Conservation (phyloP, 2,888 invertebrate species). For the Zele albiditarsus region DNA sequence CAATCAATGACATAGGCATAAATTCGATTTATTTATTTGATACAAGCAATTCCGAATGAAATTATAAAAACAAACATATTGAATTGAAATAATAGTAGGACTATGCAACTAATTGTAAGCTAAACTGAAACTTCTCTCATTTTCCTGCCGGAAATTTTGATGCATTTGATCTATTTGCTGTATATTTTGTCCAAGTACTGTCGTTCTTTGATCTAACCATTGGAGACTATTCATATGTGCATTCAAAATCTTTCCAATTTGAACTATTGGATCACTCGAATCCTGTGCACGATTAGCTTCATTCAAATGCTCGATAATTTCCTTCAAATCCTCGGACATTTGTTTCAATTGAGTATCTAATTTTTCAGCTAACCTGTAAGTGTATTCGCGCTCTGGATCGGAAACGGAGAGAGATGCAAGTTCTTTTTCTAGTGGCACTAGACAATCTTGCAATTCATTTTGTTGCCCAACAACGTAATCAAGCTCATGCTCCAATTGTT, state of each 20-base stretch:
- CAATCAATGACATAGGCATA: not conserved
- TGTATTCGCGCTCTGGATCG: constrained; percentile 92
- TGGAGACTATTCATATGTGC: constrained; percentile 97
- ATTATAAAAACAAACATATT: constrained; percentile 45
- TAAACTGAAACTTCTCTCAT: constrained; percentile 80
- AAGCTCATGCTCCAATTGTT: constrained; percentile 91
- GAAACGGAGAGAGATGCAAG: constrained; percentile 80
- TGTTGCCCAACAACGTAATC: constrained; percentile 96
- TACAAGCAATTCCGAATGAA: not conserved
- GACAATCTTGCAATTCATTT: constrained; percentile 90
- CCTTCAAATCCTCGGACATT: constrained; percentile 96
- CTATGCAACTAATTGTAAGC: constrained; percentile 72
- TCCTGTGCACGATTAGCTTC: constrained; percentile 89
- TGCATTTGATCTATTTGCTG: constrained; percentile 89
- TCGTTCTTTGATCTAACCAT: constrained; percentile 92
- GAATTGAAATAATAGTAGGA: constrained; percentile 11
- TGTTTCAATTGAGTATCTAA: constrained; percentile 93
- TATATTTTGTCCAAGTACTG: constrained; percentile 83
- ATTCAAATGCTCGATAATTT: constrained; percentile 95
- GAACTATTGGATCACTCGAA: constrained; percentile 90
- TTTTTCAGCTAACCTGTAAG: constrained; percentile 91
- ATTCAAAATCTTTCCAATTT: constrained; percentile 94
- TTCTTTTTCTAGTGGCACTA: constrained; percentile 90
- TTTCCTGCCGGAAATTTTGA: constrained; percentile 84
- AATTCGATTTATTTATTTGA: constrained; percentile 12